Base-by-base conservation (phyloP, 2,797 vertebrate genomes). In the Coregonus suidteri region DNA sequence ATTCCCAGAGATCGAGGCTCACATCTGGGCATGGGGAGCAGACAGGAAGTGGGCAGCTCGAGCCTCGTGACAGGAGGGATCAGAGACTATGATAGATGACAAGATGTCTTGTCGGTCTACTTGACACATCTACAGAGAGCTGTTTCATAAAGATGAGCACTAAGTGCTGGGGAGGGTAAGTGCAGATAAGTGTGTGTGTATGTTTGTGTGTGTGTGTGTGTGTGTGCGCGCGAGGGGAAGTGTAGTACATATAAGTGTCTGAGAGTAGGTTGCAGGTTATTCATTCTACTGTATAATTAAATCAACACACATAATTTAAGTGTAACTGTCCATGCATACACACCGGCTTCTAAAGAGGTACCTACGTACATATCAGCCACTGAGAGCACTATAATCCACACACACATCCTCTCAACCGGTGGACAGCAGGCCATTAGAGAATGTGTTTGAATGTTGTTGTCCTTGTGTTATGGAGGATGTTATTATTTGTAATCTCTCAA, bases 31-130 rank as follows among this genome's bases (percentile, higher is more conserved):
- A 80, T 20, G 20, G 25, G 34, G 20, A 20, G 76, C 1, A 75
- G 89, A 91, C 89, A 85, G 83, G 78, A 81, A 83, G 87, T 83
- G 81, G 80, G 82, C 5, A 81, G 82, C 75, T 18, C 65, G 82
- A 18, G 54, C n/a, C 68, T 7, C 6, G 53, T 68, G 62, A 71
- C 34, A 75, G 67, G 59, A 52, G 37, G 31, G 77, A 47, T 59
- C 53, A 51, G 16, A 82, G 84, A 76, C 73, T 16, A 77, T 82
- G 87, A 86, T 74, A 54, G 54, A 75, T 88, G 89, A 91, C 82
- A 82, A 79, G 76, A 65, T 20, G 68, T 85, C 83, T 77, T 3
- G 86, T 52, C 1, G 82, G 52, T 74, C 78, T 75, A 56, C 81
- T 80, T 74, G 80, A 83, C 78, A 62, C 11, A 37, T n/a, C 16